Evolutionary conservation across 2,113 vertebrate species (phyloP).

Genomic region (Xenus cinereus): DNA sequence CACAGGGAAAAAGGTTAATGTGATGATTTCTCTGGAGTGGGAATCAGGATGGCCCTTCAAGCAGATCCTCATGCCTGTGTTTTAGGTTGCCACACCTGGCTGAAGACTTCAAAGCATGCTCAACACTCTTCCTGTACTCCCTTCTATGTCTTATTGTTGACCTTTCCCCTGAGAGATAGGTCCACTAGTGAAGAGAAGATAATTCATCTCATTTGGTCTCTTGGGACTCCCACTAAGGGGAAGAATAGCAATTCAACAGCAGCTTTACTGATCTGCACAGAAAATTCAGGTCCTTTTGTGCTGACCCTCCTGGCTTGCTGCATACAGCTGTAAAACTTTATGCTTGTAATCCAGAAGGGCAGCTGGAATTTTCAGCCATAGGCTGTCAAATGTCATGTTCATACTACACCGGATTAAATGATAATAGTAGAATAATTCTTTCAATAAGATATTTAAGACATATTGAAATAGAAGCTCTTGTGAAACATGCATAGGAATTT

Average conservation of each 20-base stretch:
- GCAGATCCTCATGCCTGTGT: accelerated
- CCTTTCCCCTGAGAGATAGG: neutral
- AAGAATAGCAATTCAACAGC: conserved; percentile 22
- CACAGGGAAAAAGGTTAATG: neutral
- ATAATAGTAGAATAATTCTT: conserved; percentile 43
- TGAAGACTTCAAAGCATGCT: neutral
- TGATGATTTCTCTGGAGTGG: neutral
- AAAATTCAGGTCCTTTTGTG: conserved; percentile 11
- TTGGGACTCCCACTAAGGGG: neutral
- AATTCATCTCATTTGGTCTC: conserved; percentile 1
- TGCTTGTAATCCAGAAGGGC: conserved; percentile 43
- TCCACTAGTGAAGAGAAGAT: neutral
- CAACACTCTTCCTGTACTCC: neutral
- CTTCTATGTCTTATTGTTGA: neutral
- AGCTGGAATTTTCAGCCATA: conserved; percentile 37
- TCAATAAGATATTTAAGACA: neutral
- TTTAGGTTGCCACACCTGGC: neutral
- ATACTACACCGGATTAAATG: conserved; percentile 34
- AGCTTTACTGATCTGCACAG: conserved; percentile 5
- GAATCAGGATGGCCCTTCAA: neutral
- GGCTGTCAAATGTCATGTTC: conserved; percentile 38
- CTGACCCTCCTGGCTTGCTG: conserved; percentile 20
- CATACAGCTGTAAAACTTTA: conserved; percentile 21
- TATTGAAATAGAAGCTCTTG: neutral
- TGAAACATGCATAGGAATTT: neutral